Evolutionary conservation across 2,888 invertebrate species (phyloP).

Genomic region (Trissonchulus sp.): DNA sequence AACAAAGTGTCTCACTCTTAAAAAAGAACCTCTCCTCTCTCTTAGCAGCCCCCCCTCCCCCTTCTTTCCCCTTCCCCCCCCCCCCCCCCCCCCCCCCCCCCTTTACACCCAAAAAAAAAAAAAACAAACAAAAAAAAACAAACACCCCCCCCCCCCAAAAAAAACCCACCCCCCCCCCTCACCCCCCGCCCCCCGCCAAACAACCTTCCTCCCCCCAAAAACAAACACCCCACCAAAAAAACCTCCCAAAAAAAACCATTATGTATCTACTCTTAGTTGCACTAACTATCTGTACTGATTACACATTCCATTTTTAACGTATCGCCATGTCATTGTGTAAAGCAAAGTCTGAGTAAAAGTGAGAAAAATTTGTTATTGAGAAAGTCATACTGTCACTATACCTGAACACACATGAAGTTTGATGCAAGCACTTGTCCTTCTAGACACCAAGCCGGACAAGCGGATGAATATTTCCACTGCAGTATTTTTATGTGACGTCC

Average conservation of each 20-base stretch:
- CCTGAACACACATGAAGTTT: background rate
- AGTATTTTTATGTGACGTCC: constrained; percentile 35
- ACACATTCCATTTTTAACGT: background rate
- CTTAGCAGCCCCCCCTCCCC: too few species aligned
- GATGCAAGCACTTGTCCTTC: background rate
- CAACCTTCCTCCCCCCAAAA: too few species aligned
- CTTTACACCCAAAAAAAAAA: background rate
- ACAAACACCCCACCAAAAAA: too few species aligned
- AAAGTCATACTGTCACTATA: background rate
- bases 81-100: too few species aligned
- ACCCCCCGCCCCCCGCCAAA: too few species aligned
- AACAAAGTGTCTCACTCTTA: too few species aligned
- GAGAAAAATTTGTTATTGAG: background rate
- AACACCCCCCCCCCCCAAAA: background rate
- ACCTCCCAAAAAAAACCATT: too few species aligned
- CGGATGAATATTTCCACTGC: constrained; percentile 31
- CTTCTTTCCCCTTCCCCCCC: too few species aligned
- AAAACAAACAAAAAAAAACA: background rate
- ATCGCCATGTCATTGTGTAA: too few species aligned
- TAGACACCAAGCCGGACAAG: background rate
- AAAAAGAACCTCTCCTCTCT: too few species aligned
- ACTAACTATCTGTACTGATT: background rate
- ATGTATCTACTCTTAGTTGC: constrained; percentile 38
- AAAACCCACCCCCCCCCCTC: background rate
- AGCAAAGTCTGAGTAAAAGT: too few species aligned